phyloP scores from a whole-genome alignment of 2,888 invertebrate species.

The Dysmachus trigonus region DNA sequence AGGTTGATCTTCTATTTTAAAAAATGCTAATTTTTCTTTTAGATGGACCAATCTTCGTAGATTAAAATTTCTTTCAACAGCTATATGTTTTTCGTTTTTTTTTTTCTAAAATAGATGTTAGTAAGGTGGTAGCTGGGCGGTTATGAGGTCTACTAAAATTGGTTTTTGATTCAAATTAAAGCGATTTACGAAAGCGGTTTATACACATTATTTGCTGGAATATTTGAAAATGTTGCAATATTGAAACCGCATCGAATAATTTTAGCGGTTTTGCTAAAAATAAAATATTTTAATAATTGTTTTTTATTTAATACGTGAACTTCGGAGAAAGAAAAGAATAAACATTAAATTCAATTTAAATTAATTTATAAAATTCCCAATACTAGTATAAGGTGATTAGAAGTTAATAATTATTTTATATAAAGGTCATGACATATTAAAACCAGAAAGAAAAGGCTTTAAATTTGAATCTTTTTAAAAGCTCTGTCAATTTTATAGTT shows the following conservation, averaged over 20 bases:
- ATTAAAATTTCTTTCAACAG: not conserved
- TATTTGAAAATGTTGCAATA: not conserved
- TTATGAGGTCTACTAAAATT: not conserved
- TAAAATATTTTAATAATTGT: too few species aligned
- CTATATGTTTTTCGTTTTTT: not conserved
- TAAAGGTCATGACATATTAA: too few species aligned
- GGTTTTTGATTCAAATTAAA: not conserved
- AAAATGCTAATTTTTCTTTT: not conserved
- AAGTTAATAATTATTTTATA: too few species aligned
- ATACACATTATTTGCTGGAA: not conserved
- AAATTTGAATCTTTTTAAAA: too few species aligned
- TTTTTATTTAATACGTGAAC: too few species aligned
- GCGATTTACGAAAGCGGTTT: not conserved
- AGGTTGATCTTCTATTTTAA: not conserved
- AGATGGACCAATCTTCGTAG: not conserved
- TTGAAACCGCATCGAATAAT: not conserved
- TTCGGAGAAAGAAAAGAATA: too few species aligned
- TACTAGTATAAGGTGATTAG: too few species aligned
- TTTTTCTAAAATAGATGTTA: not conserved
- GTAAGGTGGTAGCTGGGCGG: not conserved
- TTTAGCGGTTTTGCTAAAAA: not conserved
- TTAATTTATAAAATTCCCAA: too few species aligned
- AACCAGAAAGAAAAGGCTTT: too few species aligned
- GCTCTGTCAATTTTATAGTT: too few species aligned
- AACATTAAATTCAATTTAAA: too few species aligned